Evolutionary conservation across 1,140 invertebrate genomes (phyloP), one percentile per base, ranked within the genome.

Genomic region (Arctopsyche grandis): DNA sequence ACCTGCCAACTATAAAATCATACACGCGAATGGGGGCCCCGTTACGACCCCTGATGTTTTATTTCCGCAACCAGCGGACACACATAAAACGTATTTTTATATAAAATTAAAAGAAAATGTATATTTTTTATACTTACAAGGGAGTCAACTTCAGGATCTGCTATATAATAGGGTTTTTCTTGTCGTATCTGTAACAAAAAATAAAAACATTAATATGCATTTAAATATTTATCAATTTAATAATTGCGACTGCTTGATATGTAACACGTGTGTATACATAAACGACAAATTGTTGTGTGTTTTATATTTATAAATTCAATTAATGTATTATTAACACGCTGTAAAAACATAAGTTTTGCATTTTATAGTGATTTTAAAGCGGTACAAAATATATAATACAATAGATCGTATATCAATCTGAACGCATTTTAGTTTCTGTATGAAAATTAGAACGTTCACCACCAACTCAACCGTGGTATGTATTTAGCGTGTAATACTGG

Each of bases 101-200:
- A 38, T 12, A 38, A 44, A 43, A 29, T 5, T 73, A 1, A 22
- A 73, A n/a, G n/a, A n/a, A 48, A 19, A 19, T 60, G 14, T 66
- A 66, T 7, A 19, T n/a, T 7, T 74, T 44, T 9, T 80, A 85
- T 90, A 96, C 96, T 98, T 92, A 98, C 97, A 92, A 99, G 92
- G 91, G 96, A 97, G 90, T 99, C 97, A 88, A 99, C 95, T 93
- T 98, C 97, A 85, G 96, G 96, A 90, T 98, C 97, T 86, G 97
- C 96, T 90, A 96, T 95, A 90, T 98, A 98, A 91, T 97, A 98
- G 85, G 96, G 96, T 92, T 98, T 98, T 91, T 98, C 96, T 93
- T 96, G 94, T 90, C 96, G 94, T 92, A 97, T 97, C 96, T 98
- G 94, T 85, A 95, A 93, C 89, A 89, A 89, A 91, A 89, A 90